Evolutionary conservation across 2,888 invertebrate species (phyloP), one percentile per base, ranked within the genome.

Genomic region (Phalera bucephala): DNA sequence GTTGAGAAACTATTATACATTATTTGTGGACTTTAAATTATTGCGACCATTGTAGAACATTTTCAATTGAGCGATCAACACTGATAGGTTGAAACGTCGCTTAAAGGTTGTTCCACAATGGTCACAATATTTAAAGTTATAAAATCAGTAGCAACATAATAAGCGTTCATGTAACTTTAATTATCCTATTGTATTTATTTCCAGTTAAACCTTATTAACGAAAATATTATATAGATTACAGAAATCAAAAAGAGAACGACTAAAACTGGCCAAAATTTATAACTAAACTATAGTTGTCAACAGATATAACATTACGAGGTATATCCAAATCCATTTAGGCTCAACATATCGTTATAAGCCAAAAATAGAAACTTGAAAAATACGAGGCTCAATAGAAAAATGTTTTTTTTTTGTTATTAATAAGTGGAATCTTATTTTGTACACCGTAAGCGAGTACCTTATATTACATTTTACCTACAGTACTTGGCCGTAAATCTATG

Each of bases 401-500:
- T 17, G 17, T 17, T 17, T 17, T 13, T 9, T 12, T 36, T 31
- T 34, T 49, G 40, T 40, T 38, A 19, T 52, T 52, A 47, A 48
- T 64, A 72, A 72, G 47, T 71, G 59, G 66, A 73, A 73, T 57
- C 71, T 75, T 77, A 79, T 60, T 78, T 76, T 79, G 75, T 85
- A 82, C 81, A 83, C 52, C 52, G 61, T 69, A 81, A 83, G 83
- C 79, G 71, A 48, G 61, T 75, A 73, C 52, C 79, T 80, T 80
- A 78, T 62, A 59, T 72, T 72, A 78, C 57, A 63, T 63, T 70
- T 75, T 84, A 84, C 64, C 73, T 83, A 81, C 56, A 80, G 79
- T 82, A 87, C 79, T 81, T 85, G 81, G 83, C 87, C 86, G 74
- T 87, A 82, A 66, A 65, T 75, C 87, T 87, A 87, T 87, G 88